Base-by-base conservation (phyloP, 2,888 invertebrate species). In the Drosophila prolongata region DNA sequence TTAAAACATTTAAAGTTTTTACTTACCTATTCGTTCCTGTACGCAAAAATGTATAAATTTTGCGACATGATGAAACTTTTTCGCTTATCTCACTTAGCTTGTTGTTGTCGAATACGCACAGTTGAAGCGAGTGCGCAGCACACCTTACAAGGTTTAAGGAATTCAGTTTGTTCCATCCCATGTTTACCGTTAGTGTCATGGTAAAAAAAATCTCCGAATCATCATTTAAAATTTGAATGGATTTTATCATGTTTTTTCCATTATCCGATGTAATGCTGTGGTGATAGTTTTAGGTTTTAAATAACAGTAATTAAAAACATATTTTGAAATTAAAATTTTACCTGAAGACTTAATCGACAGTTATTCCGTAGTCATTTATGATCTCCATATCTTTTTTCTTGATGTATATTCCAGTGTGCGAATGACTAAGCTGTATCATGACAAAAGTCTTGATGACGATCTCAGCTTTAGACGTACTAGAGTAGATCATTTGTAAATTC, bases 221-320 rank as follows among this genome's bases (percentile, higher is more conserved):
- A 19, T 19, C 1, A 19, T 19, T 19, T 53, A 60, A 60, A 53
- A 60, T 46, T 60, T 60, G 16, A 16, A 46, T 27, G 52, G 60
- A 38, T 46, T 52, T 59, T 11, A 37, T 37, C 52, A 59, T 59
- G 24, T 52, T 59, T 42, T 19, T 43, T 37, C 58, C 43, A 11
- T 58, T 58, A 43, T 58, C 58, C 47, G 49, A 57, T 57, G 58
- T 43, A 16, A 11, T 43, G 11, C 19, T 19, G 43, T 43, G 19
- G 43, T 43, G 19, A 43, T 24, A 44, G 44, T 44, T 27, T 44
- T 44, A 44, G 44, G 44, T 24, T 44, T 24, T 44, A 6, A 6
- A 8, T 40, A 40, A 14, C 13, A 38, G 40, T 40, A 14, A 8
- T 8, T 44, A 24, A n/a, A 27, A 24, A 27, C 19, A 44, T 27